Conservation (phyloP, 2,888 invertebrate species). For the Terebella lapidaria region DNA sequence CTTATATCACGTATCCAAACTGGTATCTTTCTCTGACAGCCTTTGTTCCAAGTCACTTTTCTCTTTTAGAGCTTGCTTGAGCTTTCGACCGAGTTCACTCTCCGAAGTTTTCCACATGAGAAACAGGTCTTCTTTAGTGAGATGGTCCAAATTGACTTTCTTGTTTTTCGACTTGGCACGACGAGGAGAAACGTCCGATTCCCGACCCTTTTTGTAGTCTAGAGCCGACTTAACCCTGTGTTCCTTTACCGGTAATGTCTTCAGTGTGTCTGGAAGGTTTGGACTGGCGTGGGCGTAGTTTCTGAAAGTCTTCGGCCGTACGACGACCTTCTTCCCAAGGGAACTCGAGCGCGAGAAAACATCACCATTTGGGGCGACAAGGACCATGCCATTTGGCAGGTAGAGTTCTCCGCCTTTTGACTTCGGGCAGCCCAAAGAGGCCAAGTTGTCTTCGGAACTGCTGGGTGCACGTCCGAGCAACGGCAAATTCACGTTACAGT, state of each 20-base stretch:
- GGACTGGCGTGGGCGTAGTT: slow-evolving; percentile 15
- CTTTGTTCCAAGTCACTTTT: slow-evolving; percentile 45
- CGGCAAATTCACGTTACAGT: slow-evolving; percentile 6
- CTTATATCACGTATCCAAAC: background rate
- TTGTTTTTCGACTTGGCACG: background rate
- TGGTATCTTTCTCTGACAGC: slow-evolving; percentile 1
- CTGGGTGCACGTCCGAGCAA: slow-evolving; percentile 8
- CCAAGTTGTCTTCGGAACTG: slow-evolving; percentile 16
- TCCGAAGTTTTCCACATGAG: slow-evolving; percentile 74
- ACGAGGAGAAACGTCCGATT: background rate
- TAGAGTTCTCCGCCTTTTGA: background rate
- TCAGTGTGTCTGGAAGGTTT: slow-evolving; percentile 15
- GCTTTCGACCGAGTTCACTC: slow-evolving; percentile 67
- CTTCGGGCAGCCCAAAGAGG: background rate
- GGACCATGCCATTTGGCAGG: slow-evolving; percentile 23
- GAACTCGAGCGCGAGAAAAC: slow-evolving; percentile 10
- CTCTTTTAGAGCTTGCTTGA: slow-evolving; percentile 67
- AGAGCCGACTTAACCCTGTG: slow-evolving; percentile 17
- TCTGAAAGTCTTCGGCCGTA: slow-evolving; percentile 11
- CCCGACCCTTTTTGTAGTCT: background rate
- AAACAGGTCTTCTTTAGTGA: slow-evolving; percentile 72
- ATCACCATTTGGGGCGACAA: slow-evolving; percentile 20
- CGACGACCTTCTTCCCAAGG: slow-evolving; percentile 12
- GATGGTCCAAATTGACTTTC: slow-evolving; percentile 43
- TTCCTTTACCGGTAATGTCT: slow-evolving; percentile 22